Evolutionary conservation across 2,888 invertebrate genomes (phyloP).

Genomic region (Alviniconcha strummeri): DNA sequence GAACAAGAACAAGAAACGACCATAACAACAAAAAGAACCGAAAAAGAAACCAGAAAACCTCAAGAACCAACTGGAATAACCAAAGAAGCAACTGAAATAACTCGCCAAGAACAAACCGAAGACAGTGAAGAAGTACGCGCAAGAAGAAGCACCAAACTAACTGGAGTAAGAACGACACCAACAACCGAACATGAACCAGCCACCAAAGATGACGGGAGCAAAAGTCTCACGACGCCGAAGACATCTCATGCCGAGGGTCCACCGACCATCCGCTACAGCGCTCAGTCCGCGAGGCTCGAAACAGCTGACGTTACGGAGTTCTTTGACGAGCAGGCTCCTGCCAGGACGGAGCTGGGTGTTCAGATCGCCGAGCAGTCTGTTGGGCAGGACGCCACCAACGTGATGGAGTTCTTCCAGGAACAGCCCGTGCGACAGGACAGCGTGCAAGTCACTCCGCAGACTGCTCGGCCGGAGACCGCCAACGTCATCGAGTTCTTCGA

Average conservation of each 20-base stretch:
- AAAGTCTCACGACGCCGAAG: not conserved
- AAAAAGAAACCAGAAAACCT: constrained; percentile 28
- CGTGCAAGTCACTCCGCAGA: constrained; percentile 41
- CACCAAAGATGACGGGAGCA: constrained; percentile 2
- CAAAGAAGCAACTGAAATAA: constrained; percentile 4
- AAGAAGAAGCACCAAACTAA: not conserved
- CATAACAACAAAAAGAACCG: constrained; percentile 34
- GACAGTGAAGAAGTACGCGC: constrained; percentile 19
- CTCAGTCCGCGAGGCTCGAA: constrained; percentile 46
- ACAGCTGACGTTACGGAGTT: constrained; percentile 62
- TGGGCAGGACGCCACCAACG: constrained; percentile 54
- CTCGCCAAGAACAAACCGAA: not conserved
- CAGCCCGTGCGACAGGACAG: constrained; percentile 50
- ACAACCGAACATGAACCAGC: constrained; percentile 38
- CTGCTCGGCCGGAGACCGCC: constrained; percentile 51
- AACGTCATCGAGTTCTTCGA: constrained; percentile 65
- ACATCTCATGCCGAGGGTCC: not conserved
- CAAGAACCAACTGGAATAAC: constrained; percentile 30
- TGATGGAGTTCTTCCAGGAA: constrained; percentile 65
- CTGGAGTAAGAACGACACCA: constrained; percentile 23
- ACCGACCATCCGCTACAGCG: constrained; percentile 16
- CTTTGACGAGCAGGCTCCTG: constrained; percentile 61
- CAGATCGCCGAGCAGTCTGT: constrained; percentile 46
- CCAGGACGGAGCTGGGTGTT: constrained; percentile 37
- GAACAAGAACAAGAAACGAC: constrained; percentile 16